Conservation (phyloP, 2,797 vertebrate genomes). For the Sebastes umbrosus region DNA sequence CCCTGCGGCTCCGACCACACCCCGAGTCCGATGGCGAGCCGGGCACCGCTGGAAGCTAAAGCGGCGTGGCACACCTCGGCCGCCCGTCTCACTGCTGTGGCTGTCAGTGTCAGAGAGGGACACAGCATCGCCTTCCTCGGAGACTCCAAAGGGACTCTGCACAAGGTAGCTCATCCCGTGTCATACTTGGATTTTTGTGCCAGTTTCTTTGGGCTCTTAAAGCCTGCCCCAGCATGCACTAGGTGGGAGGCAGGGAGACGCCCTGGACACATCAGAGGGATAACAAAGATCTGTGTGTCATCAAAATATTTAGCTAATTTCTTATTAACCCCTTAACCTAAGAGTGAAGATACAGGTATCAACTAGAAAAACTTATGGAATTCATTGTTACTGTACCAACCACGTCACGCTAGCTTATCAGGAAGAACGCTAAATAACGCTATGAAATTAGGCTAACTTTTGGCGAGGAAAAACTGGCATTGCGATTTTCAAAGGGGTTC, state of each 20-base stretch:
- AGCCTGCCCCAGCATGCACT: neutral
- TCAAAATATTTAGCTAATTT: slow-evolving; percentile 9
- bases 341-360: no score
- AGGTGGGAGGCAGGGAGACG: neutral
- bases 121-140: slow-evolving; percentile 94
- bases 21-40: slow-evolving; percentile 96
- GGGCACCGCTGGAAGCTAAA: slow-evolving; percentile 81
- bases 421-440: no score
- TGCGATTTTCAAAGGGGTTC: no score
- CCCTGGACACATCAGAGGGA: neutral
- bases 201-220: neutral
- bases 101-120: slow-evolving; percentile 87
- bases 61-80: slow-evolving; percentile 83
- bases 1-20: slow-evolving; percentile 98
- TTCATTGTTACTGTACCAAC: no score
- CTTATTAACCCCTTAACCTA: neutral
- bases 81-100: slow-evolving; percentile 89
- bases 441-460: no score
- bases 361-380: no score
- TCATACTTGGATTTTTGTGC: neutral
- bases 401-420: no score
- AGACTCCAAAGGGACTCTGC: slow-evolving; percentile 90
- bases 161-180: slow-evolving; percentile 82
- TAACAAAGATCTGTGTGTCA: neutral
- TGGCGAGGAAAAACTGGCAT: no score